Conservation (phyloP, 2,888 invertebrate species). For the Brachycybe producta region DNA sequence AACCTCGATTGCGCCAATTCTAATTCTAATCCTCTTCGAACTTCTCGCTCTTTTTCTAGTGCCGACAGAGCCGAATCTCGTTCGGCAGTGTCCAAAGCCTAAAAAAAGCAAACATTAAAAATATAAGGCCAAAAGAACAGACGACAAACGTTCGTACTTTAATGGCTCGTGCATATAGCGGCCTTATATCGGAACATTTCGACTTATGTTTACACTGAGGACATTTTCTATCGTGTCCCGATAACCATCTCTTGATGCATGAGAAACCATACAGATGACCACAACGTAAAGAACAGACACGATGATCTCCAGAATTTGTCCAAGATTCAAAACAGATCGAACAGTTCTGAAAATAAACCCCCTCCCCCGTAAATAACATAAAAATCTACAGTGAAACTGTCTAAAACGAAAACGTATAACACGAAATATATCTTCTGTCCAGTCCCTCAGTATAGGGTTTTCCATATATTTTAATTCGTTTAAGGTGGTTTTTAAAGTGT, state of each 20-base stretch:
- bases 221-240: conserved; percentile 48
- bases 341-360: conserved; percentile 50
- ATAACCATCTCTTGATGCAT: conserved; percentile 66
- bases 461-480: no score
- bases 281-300: conserved; percentile 73
- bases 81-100: conserved; percentile 63
- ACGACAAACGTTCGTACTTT: conserved; percentile 32
- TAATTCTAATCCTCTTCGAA: conserved; percentile 48
- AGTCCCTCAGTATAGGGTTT: no score
- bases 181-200: conserved; percentile 51
- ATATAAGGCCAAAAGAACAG: neutral
- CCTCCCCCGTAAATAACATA: no score
- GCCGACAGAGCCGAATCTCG: conserved; percentile 48
- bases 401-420: no score
- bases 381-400: no score
- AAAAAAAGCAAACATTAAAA: conserved; percentile 5
- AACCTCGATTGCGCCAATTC: conserved; percentile 36
- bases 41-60: conserved; percentile 46
- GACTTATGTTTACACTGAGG: conserved; percentile 78
- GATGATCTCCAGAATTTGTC: conserved; percentile 73
- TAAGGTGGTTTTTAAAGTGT: no score
- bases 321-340: conserved; percentile 80
- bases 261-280: conserved; percentile 80
- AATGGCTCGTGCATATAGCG: conserved; percentile 59
- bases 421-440: no score